Conservation (phyloP, 2,888 invertebrate species). For the Listrodromus nycthemerus region DNA sequence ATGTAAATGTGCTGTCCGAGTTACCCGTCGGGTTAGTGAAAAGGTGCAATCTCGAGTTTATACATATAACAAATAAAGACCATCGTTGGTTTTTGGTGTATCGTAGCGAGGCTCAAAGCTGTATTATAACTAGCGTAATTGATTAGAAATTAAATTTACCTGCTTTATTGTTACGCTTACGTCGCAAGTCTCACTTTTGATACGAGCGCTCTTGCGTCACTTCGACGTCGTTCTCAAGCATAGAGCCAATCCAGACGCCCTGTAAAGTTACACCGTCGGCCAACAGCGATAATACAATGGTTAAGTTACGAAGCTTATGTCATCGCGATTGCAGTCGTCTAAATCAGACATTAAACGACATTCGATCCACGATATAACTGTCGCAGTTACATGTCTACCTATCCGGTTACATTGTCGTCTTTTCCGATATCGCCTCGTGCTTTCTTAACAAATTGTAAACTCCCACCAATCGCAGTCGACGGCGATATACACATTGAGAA, state of each 20-base stretch:
- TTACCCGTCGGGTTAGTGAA: too few relatives aligned
- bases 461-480: too few relatives aligned
- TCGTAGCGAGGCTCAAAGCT: background rate
- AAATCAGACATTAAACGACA: constrained; percentile 15
- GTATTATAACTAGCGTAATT: constrained; percentile 1
- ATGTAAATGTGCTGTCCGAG: too few relatives aligned
- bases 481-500: background rate
- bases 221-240: background rate
- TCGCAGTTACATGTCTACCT: constrained; percentile 3
- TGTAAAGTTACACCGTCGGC: constrained; percentile 57
- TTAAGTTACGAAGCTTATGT: constrained; percentile 57
- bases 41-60: background rate
- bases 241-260: background rate
- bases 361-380: constrained; percentile 26
- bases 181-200: constrained; percentile 18
- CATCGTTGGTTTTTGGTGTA: background rate
- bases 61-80: background rate
- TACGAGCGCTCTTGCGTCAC: constrained; percentile 30
- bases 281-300: constrained; percentile 60
- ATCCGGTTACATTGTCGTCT: background rate
- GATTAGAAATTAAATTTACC: constrained; percentile 24
- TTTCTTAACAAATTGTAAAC: too few relatives aligned
- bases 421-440: background rate
- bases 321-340: constrained; percentile 45
- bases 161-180: constrained; percentile 3